Base-by-base conservation (phyloP, 2,888 invertebrate genomes). In the Nomada lathburiana region DNA sequence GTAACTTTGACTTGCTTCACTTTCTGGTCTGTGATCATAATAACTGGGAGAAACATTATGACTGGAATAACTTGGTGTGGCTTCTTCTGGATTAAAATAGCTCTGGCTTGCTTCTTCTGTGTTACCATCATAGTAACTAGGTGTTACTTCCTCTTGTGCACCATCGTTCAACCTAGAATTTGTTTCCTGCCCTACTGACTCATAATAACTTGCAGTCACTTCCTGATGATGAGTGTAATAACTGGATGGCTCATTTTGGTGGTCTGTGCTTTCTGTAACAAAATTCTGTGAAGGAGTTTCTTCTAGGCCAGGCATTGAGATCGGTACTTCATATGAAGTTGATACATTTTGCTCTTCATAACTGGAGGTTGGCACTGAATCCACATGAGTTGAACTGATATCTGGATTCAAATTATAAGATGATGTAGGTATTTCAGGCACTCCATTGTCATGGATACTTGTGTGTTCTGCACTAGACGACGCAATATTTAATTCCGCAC, bases 341-440 rank as follows among this genome's bases (percentile, higher is more conserved):
- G 93, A 93, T 1, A 93, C 93, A 50, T 92, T 93, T 67, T 93
- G 93, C 55, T 93, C 92, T 75, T 93, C 93, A 70, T 92, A 94
- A 55, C 92, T 93, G 0, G 94, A 93, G 10, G 91, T 92, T 2
- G 93, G 92, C 13, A 92, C 89, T 0, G 92, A 89, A 62, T 93
- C 93, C 0, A 91, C 89, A 23, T 92, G 92, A 0, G 92, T 90
- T 2, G 93, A 92, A 42, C 91, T 92, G 47, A 92, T 93, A 68
- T 94, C 93, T 4, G 93, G 93, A 82, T 93, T 93, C 3, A 93
- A 59, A 72, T 89, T 93, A 76, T 93, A 94, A 0, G 93, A 93
- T 0, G 93, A 93, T 0, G 93, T 93, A 2, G 94, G 92, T 75
- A 94, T 93, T 82, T 93, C 93, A 16, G 92, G 91, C 1, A 93